Percentiles rank a stretch among this genome's conserved stretches.
phyloP scores from a whole-genome alignment of 1,140 invertebrate genomes.

The Cotesia chilonis region DNA sequence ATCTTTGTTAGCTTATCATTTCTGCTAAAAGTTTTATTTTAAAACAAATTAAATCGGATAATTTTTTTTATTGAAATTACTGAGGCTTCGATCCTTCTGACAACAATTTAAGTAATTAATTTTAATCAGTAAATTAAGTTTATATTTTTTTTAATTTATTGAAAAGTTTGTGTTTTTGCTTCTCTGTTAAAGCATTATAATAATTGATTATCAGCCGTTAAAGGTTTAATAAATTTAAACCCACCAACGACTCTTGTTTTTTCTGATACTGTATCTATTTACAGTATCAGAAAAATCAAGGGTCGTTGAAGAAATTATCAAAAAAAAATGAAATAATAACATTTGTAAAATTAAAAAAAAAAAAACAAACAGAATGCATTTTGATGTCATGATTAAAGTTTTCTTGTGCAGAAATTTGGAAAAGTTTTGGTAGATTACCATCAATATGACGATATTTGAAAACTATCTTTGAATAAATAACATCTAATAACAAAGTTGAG shows the following conservation, averaged over 20 bases:
- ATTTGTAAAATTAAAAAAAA: slow-evolving; percentile 3
- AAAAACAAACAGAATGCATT: too few relatives aligned
- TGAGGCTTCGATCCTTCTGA: too few relatives aligned
- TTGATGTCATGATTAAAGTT: too few relatives aligned
- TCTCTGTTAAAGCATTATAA: slow-evolving; percentile 4
- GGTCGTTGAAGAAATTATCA: neutral
- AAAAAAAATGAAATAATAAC: neutral
- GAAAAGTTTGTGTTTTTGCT: neutral
- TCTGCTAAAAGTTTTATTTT: too few relatives aligned
- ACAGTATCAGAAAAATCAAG: slow-evolving; percentile 19
- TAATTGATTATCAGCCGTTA: neutral
- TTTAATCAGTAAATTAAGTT: slow-evolving; percentile 17
- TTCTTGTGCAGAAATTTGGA: too few relatives aligned
- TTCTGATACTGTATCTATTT: neutral
- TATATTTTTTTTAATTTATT: slow-evolving; percentile 16
- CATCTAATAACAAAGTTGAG: too few relatives aligned
- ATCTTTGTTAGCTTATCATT: too few relatives aligned
- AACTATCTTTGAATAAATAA: too few relatives aligned
- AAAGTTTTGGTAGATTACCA: too few relatives aligned
- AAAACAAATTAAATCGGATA: too few relatives aligned
- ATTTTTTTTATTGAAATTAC: too few relatives aligned
- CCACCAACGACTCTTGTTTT: slow-evolving; percentile 1
- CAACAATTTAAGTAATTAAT: slow-evolving; percentile 12
- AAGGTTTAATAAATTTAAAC: neutral
- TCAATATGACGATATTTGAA: too few relatives aligned